Evolutionary conservation across 2,888 invertebrate genomes (phyloP).

Genomic region (Phaonia tiefii): DNA sequence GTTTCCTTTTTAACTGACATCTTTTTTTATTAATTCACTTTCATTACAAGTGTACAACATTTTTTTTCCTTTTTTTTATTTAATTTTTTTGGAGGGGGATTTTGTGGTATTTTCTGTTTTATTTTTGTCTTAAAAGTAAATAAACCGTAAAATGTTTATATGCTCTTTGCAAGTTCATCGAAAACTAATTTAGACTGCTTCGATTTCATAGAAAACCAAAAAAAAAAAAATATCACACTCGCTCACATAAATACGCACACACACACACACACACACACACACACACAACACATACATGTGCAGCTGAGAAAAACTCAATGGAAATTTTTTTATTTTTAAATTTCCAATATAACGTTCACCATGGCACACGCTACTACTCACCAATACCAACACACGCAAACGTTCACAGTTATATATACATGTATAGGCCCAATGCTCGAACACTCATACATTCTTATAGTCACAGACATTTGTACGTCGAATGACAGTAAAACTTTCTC

Average conservation of each 20-base stretch:
- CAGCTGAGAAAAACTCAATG: conserved; percentile 71
- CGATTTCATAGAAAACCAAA: conserved; percentile 75
- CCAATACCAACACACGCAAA: neutral
- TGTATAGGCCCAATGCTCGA: neutral
- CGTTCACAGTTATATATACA: neutral
- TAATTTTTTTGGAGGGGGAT: conserved; percentile 13
- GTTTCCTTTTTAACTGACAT: neutral
- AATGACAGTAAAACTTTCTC: conserved; percentile 19
- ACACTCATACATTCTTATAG: neutral
- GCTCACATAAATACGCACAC: conserved; percentile 8
- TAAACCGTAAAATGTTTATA: conserved; percentile 73
- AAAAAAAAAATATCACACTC: conserved; percentile 29
- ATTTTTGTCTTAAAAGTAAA: conserved; percentile 53
- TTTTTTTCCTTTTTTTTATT: conserved; percentile 22
- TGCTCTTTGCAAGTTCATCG: conserved; percentile 79
- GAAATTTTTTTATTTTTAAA: conserved; percentile 68
- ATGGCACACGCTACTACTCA: conserved; percentile 9
- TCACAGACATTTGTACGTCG: neutral
- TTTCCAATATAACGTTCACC: conserved; percentile 53
- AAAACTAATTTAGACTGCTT: conserved; percentile 78
- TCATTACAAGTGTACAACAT: neutral
- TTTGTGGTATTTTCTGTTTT: conserved; percentile 6
- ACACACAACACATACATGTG: too few species aligned
- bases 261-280: conserved; percentile 1
- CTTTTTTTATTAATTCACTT: neutral